Percentiles rank a stretch among this genome's conserved stretches.
Evolutionary conservation across 2,888 invertebrate species (phyloP).

Genomic region (Leptopilina drosophilae): DNA sequence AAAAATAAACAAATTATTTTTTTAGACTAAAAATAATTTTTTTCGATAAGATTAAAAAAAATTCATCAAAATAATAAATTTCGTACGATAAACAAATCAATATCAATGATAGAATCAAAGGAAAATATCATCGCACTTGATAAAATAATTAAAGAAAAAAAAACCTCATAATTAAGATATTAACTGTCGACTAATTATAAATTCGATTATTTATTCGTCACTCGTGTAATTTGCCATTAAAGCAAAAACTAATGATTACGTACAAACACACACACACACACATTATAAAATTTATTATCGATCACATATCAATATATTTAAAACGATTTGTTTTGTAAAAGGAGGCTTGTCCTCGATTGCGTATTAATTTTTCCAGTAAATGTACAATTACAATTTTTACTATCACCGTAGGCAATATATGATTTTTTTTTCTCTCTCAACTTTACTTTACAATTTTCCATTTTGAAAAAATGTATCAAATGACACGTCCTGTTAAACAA

Average conservation of each 20-base stretch:
- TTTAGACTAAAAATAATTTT: too few relatives aligned
- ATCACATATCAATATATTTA: neutral
- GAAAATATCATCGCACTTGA: neutral
- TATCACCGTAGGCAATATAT: neutral
- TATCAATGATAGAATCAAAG: neutral
- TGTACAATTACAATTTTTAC: neutral
- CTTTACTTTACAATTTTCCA: neutral
- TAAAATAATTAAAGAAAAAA: neutral
- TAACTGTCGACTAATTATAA: neutral
- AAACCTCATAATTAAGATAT: neutral
- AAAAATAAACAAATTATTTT: too few relatives aligned
- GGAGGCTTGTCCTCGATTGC: constrained; percentile 29
- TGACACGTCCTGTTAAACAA: neutral
- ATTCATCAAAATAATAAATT: too few relatives aligned
- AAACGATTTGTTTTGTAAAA: neutral
- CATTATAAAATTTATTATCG: neutral
- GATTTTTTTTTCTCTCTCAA: neutral
- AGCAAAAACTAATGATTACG: constrained; percentile 1
- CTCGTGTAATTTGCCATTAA: constrained; percentile 1
- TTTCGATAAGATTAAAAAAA: too few relatives aligned
- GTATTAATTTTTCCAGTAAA: constrained; percentile 10
- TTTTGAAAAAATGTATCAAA: constrained; percentile 11
- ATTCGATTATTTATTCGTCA: neutral
- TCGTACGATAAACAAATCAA: too few relatives aligned
- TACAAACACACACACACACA: neutral